Percentiles rank a stretch among this genome's conserved stretches.
phyloP scores from a whole-genome alignment of 2,888 invertebrate species.

The Pammene fasciana region DNA sequence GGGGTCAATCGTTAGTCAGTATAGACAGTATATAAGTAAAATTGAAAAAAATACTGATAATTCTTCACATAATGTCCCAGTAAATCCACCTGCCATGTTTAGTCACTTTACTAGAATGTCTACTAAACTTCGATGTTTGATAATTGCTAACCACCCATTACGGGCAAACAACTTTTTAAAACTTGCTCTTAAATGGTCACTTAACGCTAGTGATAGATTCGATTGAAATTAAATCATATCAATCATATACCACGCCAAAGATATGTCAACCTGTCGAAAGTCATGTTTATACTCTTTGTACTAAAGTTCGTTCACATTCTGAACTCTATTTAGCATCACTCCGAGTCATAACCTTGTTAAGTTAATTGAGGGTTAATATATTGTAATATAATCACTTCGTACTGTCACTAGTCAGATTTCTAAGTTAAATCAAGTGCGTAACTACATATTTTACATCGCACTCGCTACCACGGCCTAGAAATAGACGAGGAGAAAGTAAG shows the following conservation, averaged over 20 bases:
- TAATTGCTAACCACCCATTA: constrained; percentile 8
- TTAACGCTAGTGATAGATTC: constrained; percentile 12
- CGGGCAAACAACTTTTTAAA: constrained; percentile 22
- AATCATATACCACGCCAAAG: constrained; percentile 34
- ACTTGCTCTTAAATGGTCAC: constrained; percentile 19
- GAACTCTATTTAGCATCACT: constrained; percentile 11
- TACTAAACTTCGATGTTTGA: constrained; percentile 2
- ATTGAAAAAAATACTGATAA: too few species aligned
- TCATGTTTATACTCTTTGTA: constrained; percentile 32
- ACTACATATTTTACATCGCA: constrained; percentile 19
- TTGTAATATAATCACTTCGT: constrained; percentile 25
- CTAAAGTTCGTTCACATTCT: constrained; percentile 27
- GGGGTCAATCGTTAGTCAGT: too few species aligned
- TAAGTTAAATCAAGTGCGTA: constrained; percentile 33
- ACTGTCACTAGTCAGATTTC: constrained; percentile 22
- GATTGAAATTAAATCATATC: constrained; percentile 31
- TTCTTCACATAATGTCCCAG: not conserved
- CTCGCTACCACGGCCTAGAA: constrained; percentile 25
- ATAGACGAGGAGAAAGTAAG: constrained; percentile 31
- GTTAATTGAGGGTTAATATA: constrained; percentile 32
- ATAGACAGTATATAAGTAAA: too few species aligned
- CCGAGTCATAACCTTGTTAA: constrained; percentile 23
- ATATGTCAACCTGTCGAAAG: constrained; percentile 30
- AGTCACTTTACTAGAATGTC: not conserved
- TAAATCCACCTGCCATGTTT: not conserved